Conservation (phyloP, 2,797 vertebrate species). For the Argyrosomus regius region DNA sequence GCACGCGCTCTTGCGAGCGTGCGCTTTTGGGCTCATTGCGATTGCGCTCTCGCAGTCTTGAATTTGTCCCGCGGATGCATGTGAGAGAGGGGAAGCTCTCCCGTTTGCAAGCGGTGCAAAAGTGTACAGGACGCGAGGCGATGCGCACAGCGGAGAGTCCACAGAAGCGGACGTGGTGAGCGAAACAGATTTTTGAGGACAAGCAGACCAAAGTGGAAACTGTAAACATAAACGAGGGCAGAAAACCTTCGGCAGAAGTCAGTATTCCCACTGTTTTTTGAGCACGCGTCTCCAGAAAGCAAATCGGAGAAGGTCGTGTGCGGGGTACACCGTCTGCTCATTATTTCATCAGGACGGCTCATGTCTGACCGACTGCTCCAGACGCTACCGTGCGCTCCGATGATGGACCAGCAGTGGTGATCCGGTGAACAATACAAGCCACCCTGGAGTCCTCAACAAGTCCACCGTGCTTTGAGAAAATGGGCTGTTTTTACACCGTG, state of each 20-base stretch:
- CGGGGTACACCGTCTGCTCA: slow-evolving; percentile 60
- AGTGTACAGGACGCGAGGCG: slow-evolving; percentile 47
- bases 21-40: slow-evolving; percentile 43
- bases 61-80: slow-evolving; percentile 81
- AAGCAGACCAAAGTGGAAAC: slow-evolving; percentile 41
- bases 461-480: slow-evolving; percentile 61
- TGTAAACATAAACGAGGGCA: background rate
- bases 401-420: slow-evolving; percentile 52
- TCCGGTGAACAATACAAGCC: slow-evolving; percentile 25
- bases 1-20: slow-evolving; percentile 18
- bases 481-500: slow-evolving; percentile 58
- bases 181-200: slow-evolving; percentile 21
- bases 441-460: slow-evolving; percentile 54
- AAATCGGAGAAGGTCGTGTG: slow-evolving; percentile 24
- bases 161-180: slow-evolving; percentile 30
- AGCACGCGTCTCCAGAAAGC: slow-evolving; percentile 46
- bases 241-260: background rate
- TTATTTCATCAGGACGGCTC: slow-evolving; percentile 43
- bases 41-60: slow-evolving; percentile 71
- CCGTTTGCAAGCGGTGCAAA: slow-evolving; percentile 53
- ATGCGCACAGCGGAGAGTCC: slow-evolving; percentile 24
- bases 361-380: slow-evolving; percentile 23
- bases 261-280: background rate
- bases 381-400: slow-evolving; percentile 37
- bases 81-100: slow-evolving; percentile 44